Evolutionary conservation across 2,113 vertebrate genomes (phyloP).

Genomic region (Atrichornis clamosus): DNA sequence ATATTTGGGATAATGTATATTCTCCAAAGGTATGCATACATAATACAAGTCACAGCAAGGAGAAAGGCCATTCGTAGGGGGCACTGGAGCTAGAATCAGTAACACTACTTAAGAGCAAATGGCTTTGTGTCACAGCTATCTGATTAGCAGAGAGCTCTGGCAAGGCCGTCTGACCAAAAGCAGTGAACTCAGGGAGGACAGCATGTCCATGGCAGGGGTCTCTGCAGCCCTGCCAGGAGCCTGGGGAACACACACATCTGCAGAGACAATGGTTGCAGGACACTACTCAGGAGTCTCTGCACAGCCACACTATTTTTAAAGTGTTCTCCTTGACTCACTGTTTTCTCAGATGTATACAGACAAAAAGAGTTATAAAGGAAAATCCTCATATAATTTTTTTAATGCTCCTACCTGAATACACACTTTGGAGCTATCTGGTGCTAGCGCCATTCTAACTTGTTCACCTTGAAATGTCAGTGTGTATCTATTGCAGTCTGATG

Average conservation of each 20-base stretch:
- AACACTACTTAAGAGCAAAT: neutral
- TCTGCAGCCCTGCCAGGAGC: neutral
- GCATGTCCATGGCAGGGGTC: accelerated
- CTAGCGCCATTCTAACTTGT: neutral
- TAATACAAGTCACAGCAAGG: neutral
- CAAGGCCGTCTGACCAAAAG: neutral
- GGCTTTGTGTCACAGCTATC: neutral
- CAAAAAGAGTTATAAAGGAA: neutral
- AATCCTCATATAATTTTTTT: neutral
- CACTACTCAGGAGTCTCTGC: neutral
- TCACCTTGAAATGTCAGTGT: neutral
- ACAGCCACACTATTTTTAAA: neutral
- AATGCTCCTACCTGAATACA: neutral
- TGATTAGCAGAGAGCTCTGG: neutral
- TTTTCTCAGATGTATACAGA: neutral
- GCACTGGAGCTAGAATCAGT: neutral
- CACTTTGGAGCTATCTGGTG: neutral
- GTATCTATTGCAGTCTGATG: neutral
- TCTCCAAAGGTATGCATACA: neutral
- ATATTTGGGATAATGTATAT: neutral
- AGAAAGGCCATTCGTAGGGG: neutral
- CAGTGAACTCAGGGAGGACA: neutral
- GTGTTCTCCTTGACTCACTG: neutral
- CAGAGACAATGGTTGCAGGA: neutral
- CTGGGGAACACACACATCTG: neutral